A percentile compares a stretch with the other conserved stretches of the same genome.
Evolutionary conservation across 2,113 vertebrate species (phyloP).

Genomic region (Nothobranchius kuhntae): DNA sequence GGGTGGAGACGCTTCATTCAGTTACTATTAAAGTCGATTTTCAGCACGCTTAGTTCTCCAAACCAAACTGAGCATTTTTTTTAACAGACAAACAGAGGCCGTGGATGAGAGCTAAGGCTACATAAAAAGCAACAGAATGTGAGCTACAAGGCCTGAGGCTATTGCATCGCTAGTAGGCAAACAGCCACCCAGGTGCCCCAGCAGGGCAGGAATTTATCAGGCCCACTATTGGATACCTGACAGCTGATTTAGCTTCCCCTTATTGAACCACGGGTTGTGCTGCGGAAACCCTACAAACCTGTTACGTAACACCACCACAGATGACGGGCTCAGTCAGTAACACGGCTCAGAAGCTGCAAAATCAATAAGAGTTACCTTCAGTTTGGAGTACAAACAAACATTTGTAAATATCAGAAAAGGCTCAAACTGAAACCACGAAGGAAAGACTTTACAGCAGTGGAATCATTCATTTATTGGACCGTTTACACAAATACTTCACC

Average conservation of each 20-base stretch:
- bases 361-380: conserved; percentile 16
- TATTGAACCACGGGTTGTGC: conserved; percentile 55
- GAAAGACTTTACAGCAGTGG: too few relatives aligned
- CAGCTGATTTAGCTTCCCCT: conserved; percentile 64
- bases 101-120: conserved; percentile 42
- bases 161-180: conserved; percentile 67
- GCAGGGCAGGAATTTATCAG: conserved; percentile 54
- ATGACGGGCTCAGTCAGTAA: conserved; percentile 8
- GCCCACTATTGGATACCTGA: conserved; percentile 61
- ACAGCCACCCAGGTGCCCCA: conserved; percentile 61
- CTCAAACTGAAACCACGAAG: too few relatives aligned
- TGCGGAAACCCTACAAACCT: conserved; percentile 40
- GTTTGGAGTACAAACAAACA: too few relatives aligned
- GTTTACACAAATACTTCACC: neutral
- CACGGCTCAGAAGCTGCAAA: conserved; percentile 22
- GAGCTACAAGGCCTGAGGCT: conserved; percentile 54
- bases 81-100: conserved; percentile 19
- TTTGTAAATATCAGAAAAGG: too few relatives aligned
- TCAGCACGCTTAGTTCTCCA: too few relatives aligned
- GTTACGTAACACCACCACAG: conserved; percentile 55
- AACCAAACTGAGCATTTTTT: neutral
- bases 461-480: neutral
- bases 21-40: too few relatives aligned
- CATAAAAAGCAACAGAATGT: conserved; percentile 54
- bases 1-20: too few relatives aligned